Base-by-base conservation (phyloP, 2,113 vertebrate genomes). In the Osmerus eperlanus region DNA sequence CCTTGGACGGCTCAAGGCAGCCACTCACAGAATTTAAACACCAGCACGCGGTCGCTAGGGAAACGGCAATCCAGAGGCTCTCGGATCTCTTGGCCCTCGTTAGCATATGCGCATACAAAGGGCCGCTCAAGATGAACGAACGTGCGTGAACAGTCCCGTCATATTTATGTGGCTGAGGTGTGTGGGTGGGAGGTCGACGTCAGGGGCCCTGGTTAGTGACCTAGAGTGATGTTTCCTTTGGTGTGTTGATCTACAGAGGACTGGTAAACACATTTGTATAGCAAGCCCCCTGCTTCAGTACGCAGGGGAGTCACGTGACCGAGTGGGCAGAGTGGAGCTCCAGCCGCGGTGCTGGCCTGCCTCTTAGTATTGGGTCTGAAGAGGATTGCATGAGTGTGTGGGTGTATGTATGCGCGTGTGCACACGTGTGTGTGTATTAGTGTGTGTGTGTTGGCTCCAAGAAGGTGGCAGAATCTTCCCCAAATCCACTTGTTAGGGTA, bases 1-100 rank as follows among this genome's bases (percentile, higher is more conserved):
- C 83, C 84, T 84, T 81, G 71, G 78, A 71, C 70, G 5, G 55
- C 78, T 73, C 84, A 88, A 86, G 85, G 81, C 74, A 54, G 68
- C 28, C 64, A 25, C 69, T 80, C 23, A 6, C 65, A 63, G 16
- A 18, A 85, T 81, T 87, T 78, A 78, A 79, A 78, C 80, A 75
- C 69, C 74, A 82, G 72, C 76, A 51, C 60, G 58, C 0, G 71
- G 66, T 78, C 76, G 16, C 73, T 54, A 12, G 77, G 80, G 81
- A 83, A 62, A 78, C 29, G 3, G 18, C 64, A 58, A 66, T 68
- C 71, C 61, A 15, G 52, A 36, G 19, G 15, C 64, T 51, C 71
- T 67, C 69, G 51, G 41, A 58, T 65, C 41, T 47, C 41, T 47
- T 47, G 41, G 41, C 41, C 63, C 19, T 74, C 67, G 87, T 91